Evolutionary conservation across 2,113 vertebrate genomes (phyloP), one percentile per base, ranked within the genome.

Genomic region (Arvicanthis niloticus): DNA sequence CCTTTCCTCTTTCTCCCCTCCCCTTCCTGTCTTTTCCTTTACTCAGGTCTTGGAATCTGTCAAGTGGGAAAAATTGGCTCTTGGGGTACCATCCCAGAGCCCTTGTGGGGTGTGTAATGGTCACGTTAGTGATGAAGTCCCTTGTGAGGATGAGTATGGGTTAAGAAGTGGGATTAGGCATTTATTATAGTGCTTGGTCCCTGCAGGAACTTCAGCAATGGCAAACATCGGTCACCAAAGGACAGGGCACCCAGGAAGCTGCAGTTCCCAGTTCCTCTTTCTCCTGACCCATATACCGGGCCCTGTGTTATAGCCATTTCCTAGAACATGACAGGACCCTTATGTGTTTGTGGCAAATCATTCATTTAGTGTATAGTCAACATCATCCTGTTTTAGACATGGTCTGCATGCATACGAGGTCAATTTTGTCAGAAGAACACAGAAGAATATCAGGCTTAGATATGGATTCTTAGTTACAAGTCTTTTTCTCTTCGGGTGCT

Each of bases 1-100:
- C 34, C 16, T 0, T n/a, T 7, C 37, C 19, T 7, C 1, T 7
- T 12, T 1, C 15, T 17, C 6, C 10, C 34, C 68, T 3, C 6
- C 34, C 67, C 31, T 6, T 70, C 34, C 10, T 15, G 4, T 16
- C 68, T 34, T 72, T 73, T 7, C 34, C n/a, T 73, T 73, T 40
- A 8, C 34, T 70, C 16, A n/a, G 12, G 15, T 22, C n/a, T 31
- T 45, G 40, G 77, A 31, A 5, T 67, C 31, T 29, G 22, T 65
- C 17, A 17, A 31, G 72, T 21, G 29, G 21, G 58, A n/a, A 26
- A 62, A 58, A 24, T 67, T 48, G 21, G 21, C 60, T 67, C 7
- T 51, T 90, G 56, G 29, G 21, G 37, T 34, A 15, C 31, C 40
- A 45, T 60, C 15, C 19, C 2, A 19, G n/a, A 58, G 12, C 70